These are phyloP conservation scores for Colossoma macropomum DNA, from an alignment of 2,113 vertebrate genomes.

Conservation along the genomic window DNA sequence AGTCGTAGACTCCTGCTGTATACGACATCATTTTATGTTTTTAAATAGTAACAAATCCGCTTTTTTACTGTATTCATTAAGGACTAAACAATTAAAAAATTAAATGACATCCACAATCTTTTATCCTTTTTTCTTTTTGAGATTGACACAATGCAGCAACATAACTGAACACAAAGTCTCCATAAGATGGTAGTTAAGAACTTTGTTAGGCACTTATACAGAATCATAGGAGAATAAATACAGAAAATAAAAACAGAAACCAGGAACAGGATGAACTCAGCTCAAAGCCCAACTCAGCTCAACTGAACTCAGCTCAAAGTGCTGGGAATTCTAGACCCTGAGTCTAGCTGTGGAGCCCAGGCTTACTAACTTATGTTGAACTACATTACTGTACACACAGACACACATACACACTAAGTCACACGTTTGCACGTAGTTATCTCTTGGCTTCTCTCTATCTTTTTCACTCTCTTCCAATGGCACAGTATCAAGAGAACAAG, in stretches of 20 bases:
- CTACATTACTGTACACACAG: slow-evolving; percentile 17
- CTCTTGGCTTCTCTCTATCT: slow-evolving; percentile 24
- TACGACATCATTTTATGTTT: slow-evolving; percentile 10
- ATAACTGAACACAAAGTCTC: slow-evolving; percentile 31
- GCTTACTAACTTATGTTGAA: slow-evolving; percentile 6
- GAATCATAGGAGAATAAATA: slow-evolving; percentile 44
- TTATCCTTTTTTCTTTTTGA: neutral
- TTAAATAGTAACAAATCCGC: neutral
- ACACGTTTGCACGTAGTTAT: neutral
- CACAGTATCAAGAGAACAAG: slow-evolving; percentile 46
- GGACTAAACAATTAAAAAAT: neutral
- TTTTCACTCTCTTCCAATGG: slow-evolving; percentile 18
- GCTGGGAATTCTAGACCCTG: slow-evolving; percentile 8
- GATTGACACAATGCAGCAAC: slow-evolving; percentile 38
- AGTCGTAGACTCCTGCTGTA: neutral
- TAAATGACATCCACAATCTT: slow-evolving; percentile 1
- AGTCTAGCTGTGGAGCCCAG: slow-evolving; percentile 36
- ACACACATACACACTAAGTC: slow-evolving; percentile 28
- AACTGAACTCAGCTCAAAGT: slow-evolving; percentile 29
- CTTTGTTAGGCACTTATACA: slow-evolving; percentile 53
- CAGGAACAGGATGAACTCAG: slow-evolving; percentile 27
- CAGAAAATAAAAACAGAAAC: slow-evolving; percentile 12
- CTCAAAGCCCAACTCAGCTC: slow-evolving; percentile 23
- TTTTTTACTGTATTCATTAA: neutral
- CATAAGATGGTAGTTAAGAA: slow-evolving; percentile 32